phyloP scores from a whole-genome alignment of 2,797 vertebrate genomes.

The Pyrocephalus nanus region DNA sequence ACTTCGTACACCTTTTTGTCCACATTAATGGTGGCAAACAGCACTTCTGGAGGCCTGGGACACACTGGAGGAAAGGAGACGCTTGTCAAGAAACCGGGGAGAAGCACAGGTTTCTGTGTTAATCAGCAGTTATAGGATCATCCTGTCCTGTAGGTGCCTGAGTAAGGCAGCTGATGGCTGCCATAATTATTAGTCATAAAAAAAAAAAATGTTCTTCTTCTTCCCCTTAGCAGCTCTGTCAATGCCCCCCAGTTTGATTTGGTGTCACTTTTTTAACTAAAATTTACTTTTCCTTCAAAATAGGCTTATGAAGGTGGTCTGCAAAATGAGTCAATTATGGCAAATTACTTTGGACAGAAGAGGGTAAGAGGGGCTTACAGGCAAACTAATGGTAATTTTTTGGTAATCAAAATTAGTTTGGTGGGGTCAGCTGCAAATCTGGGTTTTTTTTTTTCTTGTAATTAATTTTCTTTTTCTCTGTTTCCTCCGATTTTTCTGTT shows the following conservation, averaged over 20 bases:
- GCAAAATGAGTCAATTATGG: not conserved
- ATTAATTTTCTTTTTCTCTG: not conserved
- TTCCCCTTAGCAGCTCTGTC: not conserved
- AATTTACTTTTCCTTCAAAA: not conserved
- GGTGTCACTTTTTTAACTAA: not conserved
- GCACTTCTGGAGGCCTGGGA: slow-evolving; percentile 73
- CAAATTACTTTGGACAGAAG: not conserved
- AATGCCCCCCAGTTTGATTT: not conserved
- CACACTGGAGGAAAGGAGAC: slow-evolving; percentile 74
- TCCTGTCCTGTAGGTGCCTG: not conserved
- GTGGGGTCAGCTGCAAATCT: not conserved
- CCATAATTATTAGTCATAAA: not conserved
- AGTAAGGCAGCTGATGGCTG: not conserved
- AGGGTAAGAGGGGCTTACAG: not conserved
- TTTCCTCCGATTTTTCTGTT: not conserved
- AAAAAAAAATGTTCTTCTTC: not conserved
- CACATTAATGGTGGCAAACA: slow-evolving; percentile 65
- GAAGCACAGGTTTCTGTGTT: not conserved
- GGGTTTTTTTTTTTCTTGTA: not conserved
- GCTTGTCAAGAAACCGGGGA: not conserved
- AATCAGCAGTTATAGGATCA: fast-evolving
- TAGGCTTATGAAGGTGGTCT: not conserved
- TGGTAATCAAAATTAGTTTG: not conserved
- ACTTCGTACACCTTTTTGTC: slow-evolving; percentile 77
- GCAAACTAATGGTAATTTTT: not conserved